Conservation (phyloP, 2,113 vertebrate genomes). For the Oncorhynchus nerka region DNA sequence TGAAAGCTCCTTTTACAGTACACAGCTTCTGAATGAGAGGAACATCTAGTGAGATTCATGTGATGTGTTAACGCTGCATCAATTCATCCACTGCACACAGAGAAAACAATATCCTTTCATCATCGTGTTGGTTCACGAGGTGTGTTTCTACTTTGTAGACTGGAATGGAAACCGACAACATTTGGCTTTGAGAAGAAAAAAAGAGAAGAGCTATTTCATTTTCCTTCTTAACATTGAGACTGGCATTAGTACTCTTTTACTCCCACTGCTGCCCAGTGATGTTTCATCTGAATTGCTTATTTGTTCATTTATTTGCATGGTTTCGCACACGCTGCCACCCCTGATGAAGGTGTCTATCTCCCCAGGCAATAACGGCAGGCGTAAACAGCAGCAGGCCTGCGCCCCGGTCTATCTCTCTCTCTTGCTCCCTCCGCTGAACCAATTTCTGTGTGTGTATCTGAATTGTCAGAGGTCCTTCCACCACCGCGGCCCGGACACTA, state of each 20-base stretch:
- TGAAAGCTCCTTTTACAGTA: constrained; percentile 6
- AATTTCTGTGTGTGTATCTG: constrained; percentile 73
- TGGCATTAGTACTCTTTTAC: constrained; percentile 69
- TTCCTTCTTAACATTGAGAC: constrained; percentile 58
- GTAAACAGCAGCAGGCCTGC: constrained; percentile 55
- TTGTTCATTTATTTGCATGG: constrained; percentile 77
- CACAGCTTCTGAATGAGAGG: too few relatives aligned
- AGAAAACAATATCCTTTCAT: constrained; percentile 41
- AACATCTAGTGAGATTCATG: constrained; percentile 36
- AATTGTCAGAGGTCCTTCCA: constrained; percentile 79
- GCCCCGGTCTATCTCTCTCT: constrained; percentile 43
- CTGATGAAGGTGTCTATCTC: constrained; percentile 74
- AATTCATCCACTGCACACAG: constrained; percentile 39
- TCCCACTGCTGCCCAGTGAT: constrained; percentile 56
- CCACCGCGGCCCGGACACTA: constrained; percentile 65
- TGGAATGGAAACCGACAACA: constrained; percentile 32
- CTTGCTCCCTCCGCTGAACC: constrained; percentile 64
- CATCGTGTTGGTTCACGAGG: constrained; percentile 47
- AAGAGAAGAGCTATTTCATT: constrained; percentile 48
- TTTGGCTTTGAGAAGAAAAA: constrained; percentile 36
- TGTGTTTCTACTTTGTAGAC: constrained; percentile 40
- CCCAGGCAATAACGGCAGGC: constrained; percentile 64
- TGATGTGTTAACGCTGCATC: constrained; percentile 44
- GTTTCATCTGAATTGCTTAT: constrained; percentile 73
- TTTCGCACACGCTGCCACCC: constrained; percentile 66